Evolutionary conservation across 2,888 invertebrate genomes (phyloP).

Genomic region (Hipparchia semele): DNA sequence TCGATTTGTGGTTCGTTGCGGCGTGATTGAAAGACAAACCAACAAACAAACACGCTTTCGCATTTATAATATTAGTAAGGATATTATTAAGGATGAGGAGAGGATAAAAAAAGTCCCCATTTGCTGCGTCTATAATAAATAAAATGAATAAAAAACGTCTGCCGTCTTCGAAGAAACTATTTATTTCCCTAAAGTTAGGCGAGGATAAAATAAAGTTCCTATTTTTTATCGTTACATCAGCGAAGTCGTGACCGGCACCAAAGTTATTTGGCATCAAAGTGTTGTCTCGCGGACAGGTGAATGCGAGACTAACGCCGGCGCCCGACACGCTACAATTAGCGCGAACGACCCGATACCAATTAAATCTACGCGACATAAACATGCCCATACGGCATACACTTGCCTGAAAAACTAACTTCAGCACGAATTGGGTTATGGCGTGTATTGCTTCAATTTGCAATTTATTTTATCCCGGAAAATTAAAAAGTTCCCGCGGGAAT

Average conservation of each 20-base stretch:
- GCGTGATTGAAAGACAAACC: too few species aligned
- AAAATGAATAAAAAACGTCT: too few species aligned
- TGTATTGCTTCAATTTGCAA: neutral
- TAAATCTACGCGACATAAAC: conserved; percentile 49
- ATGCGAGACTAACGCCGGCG: conserved; percentile 55
- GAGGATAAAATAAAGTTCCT: neutral
- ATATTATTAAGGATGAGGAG: too few species aligned
- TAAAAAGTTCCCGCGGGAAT: too few species aligned
- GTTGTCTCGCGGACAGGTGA: conserved; percentile 59
- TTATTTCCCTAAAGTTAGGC: neutral
- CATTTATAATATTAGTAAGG: too few species aligned
- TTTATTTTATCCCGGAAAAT: too few species aligned
- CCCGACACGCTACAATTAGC: conserved; percentile 63
- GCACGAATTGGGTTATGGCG: neutral
- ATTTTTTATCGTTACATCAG: conserved; percentile 14
- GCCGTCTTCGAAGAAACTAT: too few species aligned
- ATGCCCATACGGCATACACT: neutral
- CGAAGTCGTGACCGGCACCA: conserved; percentile 36
- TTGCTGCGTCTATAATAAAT: too few species aligned
- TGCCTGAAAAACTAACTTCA: neutral
- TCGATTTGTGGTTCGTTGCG: too few species aligned
- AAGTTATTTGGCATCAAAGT: conserved; percentile 56
- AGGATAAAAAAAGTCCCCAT: too few species aligned
- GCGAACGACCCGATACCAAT: conserved; percentile 63
- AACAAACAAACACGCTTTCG: too few species aligned